Evolutionary conservation across 2,888 invertebrate species (phyloP).

Genomic region (Ganaspis brasiliensis): DNA sequence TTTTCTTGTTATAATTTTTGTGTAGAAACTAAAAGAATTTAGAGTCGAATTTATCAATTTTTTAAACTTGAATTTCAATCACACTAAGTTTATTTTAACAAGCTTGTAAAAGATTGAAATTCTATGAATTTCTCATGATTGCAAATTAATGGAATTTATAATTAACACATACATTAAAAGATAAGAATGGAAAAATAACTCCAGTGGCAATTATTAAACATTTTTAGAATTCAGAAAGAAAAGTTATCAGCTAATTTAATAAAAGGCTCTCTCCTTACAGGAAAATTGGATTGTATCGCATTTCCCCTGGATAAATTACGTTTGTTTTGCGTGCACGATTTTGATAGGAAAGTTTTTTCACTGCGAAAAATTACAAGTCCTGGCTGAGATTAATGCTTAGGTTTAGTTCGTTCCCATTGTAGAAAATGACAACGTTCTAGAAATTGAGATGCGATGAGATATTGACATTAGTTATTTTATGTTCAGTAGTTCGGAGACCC

Average conservation of each 20-base stretch:
- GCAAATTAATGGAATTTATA: background rate
- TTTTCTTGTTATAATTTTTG: too few relatives aligned
- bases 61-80: too few relatives aligned
- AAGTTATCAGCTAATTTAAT: constrained; percentile 14
- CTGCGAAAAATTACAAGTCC: background rate
- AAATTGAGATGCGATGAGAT: background rate
- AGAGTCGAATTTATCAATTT: too few relatives aligned
- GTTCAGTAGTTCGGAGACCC: constrained; percentile 7
- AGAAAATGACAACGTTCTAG: background rate
- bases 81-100: too few relatives aligned
- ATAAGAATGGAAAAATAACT: constrained; percentile 1
- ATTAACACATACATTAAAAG: background rate
- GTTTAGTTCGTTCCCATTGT: background rate
- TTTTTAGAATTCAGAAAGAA: background rate
- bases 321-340: background rate
- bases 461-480: constrained; percentile 29
- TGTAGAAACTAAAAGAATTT: too few relatives aligned
- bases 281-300: constrained; percentile 22
- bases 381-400: background rate
- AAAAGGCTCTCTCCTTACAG: background rate
- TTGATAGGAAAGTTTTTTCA: background rate
- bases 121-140: background rate
- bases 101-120: too few relatives aligned
- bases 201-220: background rate
- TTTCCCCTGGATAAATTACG: constrained; percentile 19